Percentiles rank a stretch among this genome's conserved stretches.
Conservation (phyloP, 2,888 invertebrate species). For the Enchytraeus crypticus region DNA sequence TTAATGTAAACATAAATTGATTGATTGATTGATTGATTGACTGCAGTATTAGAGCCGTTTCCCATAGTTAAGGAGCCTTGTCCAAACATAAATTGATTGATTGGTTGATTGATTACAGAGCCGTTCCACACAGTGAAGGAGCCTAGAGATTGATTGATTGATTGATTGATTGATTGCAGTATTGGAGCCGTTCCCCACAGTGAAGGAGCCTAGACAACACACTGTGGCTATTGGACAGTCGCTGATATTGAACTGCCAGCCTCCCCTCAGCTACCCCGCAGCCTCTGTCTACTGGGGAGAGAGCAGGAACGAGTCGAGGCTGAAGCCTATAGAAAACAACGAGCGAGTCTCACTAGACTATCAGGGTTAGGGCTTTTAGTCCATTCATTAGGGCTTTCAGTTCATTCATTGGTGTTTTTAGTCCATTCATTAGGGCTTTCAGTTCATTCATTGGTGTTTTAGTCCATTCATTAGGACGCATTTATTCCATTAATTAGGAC, state of each 20-base stretch:
- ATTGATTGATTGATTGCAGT: too few relatives aligned
- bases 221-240: constrained; percentile 11
- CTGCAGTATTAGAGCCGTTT: constrained; percentile 11
- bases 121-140: too few relatives aligned
- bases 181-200: constrained; percentile 10
- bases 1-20: too few relatives aligned
- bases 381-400: not conserved
- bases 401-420: not conserved
- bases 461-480: not conserved
- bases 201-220: constrained; percentile 8
- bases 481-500: too few relatives aligned
- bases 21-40: too few relatives aligned
- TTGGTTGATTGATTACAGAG: too few relatives aligned
- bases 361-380: too few relatives aligned
- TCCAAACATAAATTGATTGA: too few relatives aligned
- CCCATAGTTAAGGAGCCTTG: constrained; percentile 6
- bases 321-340: constrained; percentile 5
- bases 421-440: not conserved
- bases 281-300: constrained; percentile 21
- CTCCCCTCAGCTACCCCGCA: constrained; percentile 19
- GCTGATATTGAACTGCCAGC: constrained; percentile 16
- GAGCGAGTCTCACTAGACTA: constrained; percentile 17
- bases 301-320: constrained; percentile 6
- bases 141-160: too few relatives aligned
- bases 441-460: not conserved